These are phyloP conservation scores for Acyrthosiphon pisum DNA, from an alignment of 1,140 invertebrate species.

Conservation along the genomic window DNA sequence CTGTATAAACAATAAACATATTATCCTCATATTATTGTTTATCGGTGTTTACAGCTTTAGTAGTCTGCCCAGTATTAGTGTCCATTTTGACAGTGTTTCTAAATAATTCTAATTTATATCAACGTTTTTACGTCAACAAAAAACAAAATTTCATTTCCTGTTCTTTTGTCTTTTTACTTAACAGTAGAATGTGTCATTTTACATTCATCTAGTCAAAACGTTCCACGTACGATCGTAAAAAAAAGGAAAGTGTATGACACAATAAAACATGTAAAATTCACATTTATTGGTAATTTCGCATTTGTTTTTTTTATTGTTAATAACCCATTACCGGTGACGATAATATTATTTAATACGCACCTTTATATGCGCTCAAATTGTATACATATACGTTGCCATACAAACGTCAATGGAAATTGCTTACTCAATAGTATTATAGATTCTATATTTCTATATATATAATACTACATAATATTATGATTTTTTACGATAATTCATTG, in stretches of 20 bases:
- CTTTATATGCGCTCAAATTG: neutral
- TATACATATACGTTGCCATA: neutral
- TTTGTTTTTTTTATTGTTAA: conserved; percentile 38
- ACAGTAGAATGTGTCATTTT: neutral
- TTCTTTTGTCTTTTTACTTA: conserved; percentile 33
- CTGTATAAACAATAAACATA: neutral
- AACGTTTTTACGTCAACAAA: neutral
- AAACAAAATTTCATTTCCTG: conserved; percentile 39
- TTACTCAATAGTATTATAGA: neutral
- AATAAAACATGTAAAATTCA: conserved; percentile 40
- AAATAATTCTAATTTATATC: neutral
- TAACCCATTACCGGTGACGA: neutral
- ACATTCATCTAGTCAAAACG: conserved; percentile 1
- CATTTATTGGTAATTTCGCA: conserved; percentile 33
- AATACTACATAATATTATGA: neutral
- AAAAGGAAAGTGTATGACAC: conserved; percentile 43
- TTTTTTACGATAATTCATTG: neutral
- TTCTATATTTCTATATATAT: neutral
- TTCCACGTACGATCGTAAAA: conserved; percentile 8
- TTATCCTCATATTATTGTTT: neutral
- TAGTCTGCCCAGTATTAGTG: neutral
- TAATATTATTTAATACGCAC: conserved; percentile 37
- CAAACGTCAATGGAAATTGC: conserved; percentile 30
- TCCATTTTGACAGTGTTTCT: neutral
- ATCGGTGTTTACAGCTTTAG: neutral